Evolutionary conservation across 2,797 vertebrate genomes (phyloP), one percentile per base, ranked within the genome.

Genomic region (Crenuchus spilurus): DNA sequence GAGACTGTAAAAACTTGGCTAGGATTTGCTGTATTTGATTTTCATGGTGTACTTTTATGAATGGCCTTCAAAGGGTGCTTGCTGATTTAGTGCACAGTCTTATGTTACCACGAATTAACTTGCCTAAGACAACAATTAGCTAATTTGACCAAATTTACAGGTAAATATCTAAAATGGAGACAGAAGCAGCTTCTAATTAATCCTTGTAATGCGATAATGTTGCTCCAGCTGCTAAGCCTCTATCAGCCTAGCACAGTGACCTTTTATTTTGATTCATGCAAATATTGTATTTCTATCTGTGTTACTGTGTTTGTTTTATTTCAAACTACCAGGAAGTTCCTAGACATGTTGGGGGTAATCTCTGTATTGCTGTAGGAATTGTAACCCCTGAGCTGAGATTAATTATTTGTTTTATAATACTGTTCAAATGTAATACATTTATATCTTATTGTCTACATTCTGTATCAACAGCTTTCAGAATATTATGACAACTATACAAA

Each of bases 221-320:
- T 68, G 48, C 46, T 49, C 52, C 1, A 20, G 51, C 33, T 55
- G 60, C 58, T 66, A 44, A 66, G 33, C n/a, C 39, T 52, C 62
- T 16, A 46, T 33, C 18, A 39, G 46, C 64, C 42, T 35, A 54
- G 69, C 70, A 62, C 37, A 16, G 1, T 76, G 64, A 74, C 60
- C 76, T 78, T 78, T 78, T 42, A 7, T 33, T 70, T 61, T 70
- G 71, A 31, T 28, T 58, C 39, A 66, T 52, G 35, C 31, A 55
- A 54, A 65, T n/a, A 70, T 24, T 60, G 33, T 64, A 51, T 77
- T 72, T 72, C 28, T 46, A 18, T 58, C 42, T 52, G 48, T 46
- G 41, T 37, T 74, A 26, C 33, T 78, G 33, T 60, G 67, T 68
- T 68, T 58, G 26, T 75, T 72, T 74, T 31, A 60, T 22, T 28